Percentiles rank a stretch among this genome's conserved stretches.
These are phyloP conservation scores for Pogona vitticeps DNA, from an alignment of 2,113 vertebrate genomes.

Conservation along the genomic window DNA sequence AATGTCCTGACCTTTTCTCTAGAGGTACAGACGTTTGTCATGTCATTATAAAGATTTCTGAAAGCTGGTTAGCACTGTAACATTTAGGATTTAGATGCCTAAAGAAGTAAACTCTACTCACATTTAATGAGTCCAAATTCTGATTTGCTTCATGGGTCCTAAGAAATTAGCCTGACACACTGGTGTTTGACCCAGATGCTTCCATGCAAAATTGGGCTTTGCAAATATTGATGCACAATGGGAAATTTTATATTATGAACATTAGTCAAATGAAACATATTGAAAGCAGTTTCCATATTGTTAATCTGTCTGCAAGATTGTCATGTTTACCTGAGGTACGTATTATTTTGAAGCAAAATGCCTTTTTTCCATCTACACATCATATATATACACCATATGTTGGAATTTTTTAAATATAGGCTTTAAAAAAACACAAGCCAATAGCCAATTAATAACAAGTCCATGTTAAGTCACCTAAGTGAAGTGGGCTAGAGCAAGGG, in stretches of 20 bases:
- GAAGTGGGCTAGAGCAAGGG: too few species aligned
- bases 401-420: constrained; percentile 2
- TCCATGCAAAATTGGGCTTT: neutral
- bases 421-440: neutral
- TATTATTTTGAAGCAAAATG: neutral
- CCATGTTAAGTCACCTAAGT: fast-evolving
- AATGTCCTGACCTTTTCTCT: neutral
- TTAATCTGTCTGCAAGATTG: neutral
- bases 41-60: neutral
- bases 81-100: neutral
- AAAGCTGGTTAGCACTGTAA: neutral
- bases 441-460: constrained; percentile 7
- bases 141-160: neutral
- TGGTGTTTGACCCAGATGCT: neutral
- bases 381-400: neutral
- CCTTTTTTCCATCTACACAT: neutral
- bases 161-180: neutral
- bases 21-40: neutral
- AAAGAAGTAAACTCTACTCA: neutral
- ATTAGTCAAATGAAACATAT: constrained; percentile 7
- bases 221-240: neutral
- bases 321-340: constrained; percentile 16
- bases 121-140: neutral
- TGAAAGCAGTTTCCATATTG: neutral
- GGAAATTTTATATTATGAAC: neutral